phyloP scores from a whole-genome alignment of 2,888 invertebrate species.

The Ophion slaviceki region DNA sequence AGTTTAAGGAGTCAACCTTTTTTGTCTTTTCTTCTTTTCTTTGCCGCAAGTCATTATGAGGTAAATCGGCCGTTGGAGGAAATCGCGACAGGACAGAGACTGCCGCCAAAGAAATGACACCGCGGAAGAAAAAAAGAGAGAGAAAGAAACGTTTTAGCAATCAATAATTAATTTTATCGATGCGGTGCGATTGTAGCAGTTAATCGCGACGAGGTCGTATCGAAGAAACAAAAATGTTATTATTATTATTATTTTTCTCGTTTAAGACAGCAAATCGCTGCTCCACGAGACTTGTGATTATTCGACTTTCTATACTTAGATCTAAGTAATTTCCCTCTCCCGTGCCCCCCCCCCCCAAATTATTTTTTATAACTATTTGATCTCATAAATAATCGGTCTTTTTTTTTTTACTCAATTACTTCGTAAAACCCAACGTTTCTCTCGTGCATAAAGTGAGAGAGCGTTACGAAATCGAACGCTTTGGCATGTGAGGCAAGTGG shows the following conservation, averaged over 20 bases:
- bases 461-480: slow-evolving; percentile 14
- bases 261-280: slow-evolving; percentile 46
- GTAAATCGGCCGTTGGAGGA: neutral
- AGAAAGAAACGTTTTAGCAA: slow-evolving; percentile 28
- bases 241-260: slow-evolving; percentile 42
- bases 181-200: slow-evolving; percentile 6
- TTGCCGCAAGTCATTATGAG: neutral
- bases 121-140: neutral
- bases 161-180: slow-evolving; percentile 45
- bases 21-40: slow-evolving; percentile 2
- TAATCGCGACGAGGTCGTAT: slow-evolving; percentile 27
- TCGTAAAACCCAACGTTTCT: slow-evolving; percentile 20
- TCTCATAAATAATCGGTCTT: slow-evolving; percentile 65
- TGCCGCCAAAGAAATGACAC: neutral
- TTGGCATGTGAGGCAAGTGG: neutral
- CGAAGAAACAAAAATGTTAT: slow-evolving; percentile 43
- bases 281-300: slow-evolving; percentile 59
- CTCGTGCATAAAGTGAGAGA: slow-evolving; percentile 24
- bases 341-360: slow-evolving; percentile 21
- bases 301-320: slow-evolving; percentile 60
- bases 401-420: slow-evolving; percentile 30
- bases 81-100: neutral
- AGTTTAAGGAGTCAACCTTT: slow-evolving; percentile 13
- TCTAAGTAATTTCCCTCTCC: slow-evolving; percentile 45
- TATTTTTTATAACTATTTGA: slow-evolving; percentile 69